phyloP scores from a whole-genome alignment of 1,140 invertebrate species.

The Drosophila nebulosa region DNA sequence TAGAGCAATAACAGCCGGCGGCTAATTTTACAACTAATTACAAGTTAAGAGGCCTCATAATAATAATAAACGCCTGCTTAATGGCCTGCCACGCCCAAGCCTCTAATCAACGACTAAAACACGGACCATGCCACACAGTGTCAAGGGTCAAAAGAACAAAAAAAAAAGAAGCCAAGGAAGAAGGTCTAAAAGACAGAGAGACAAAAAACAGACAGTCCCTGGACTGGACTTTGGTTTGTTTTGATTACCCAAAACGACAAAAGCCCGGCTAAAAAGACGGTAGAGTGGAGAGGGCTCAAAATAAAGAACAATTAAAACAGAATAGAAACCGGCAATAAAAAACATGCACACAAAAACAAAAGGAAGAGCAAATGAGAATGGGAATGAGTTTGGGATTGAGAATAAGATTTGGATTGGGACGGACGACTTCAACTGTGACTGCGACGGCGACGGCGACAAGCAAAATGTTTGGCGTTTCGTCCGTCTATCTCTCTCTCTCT shows the following conservation, averaged over 20 bases:
- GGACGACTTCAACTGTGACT: not conserved
- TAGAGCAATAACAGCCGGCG: slow-evolving; percentile 44
- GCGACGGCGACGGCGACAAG: not conserved
- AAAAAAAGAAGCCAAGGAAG: not conserved
- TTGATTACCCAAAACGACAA: slow-evolving; percentile 43
- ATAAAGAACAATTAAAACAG: slow-evolving; percentile 42
- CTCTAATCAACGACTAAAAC: slow-evolving; percentile 24
- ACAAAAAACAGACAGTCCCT: not conserved
- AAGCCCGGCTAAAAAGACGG: slow-evolving; percentile 3
- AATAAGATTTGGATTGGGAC: slow-evolving; percentile 4
- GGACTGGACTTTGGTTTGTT: slow-evolving; percentile 44
- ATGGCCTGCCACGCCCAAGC: slow-evolving; percentile 34
- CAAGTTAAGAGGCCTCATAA: slow-evolving; percentile 48
- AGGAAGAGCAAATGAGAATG: slow-evolving; percentile 9
- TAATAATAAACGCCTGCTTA: slow-evolving; percentile 50
- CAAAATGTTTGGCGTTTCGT: slow-evolving; percentile 3
- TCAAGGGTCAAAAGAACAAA: slow-evolving; percentile 51
- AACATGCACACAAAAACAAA: slow-evolving; percentile 24
- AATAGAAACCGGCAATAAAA: slow-evolving; percentile 57
- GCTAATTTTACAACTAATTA: slow-evolving; percentile 65
- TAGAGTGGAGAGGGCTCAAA: not conserved
- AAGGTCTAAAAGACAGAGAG: slow-evolving; percentile 9
- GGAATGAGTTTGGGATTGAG: slow-evolving; percentile 1
- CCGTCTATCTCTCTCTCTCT: not conserved
- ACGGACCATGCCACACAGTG: slow-evolving; percentile 15